A percentile compares a stretch with the other conserved stretches of the same genome.
Evolutionary conservation across 2,888 invertebrate species (phyloP).

Genomic region (Machimus atricapillus): DNA sequence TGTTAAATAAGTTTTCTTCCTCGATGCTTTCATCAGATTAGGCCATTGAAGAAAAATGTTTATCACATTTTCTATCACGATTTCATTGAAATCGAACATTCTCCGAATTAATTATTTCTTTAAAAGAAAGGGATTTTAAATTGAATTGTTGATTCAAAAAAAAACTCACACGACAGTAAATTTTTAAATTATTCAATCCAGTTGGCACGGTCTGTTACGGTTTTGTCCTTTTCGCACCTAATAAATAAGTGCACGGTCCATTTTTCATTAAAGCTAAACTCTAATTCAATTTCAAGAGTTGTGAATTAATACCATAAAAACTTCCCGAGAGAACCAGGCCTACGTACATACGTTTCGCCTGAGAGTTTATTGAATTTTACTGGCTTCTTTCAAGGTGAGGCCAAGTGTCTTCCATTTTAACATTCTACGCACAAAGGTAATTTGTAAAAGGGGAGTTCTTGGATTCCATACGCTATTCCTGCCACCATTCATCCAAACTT

Average conservation of each 20-base stretch:
- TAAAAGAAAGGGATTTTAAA: neutral
- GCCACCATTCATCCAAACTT: slow-evolving; percentile 22
- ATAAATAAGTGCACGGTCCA: neutral
- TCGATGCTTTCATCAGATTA: no score
- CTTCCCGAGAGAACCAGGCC: neutral
- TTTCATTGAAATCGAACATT: neutral
- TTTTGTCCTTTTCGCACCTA: neutral
- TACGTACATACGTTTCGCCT: neutral
- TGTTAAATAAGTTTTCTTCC: no score
- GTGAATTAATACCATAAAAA: neutral
- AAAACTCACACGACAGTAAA: neutral
- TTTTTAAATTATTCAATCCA: neutral
- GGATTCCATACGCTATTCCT: slow-evolving; percentile 8
- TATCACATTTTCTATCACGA: no score
- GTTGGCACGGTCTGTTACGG: neutral
- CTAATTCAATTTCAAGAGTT: neutral
- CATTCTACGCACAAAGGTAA: slow-evolving; percentile 14
- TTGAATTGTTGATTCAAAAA: no score
- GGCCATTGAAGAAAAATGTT: no score
- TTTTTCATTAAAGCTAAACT: neutral
- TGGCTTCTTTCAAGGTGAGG: neutral
- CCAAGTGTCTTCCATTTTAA: slow-evolving; percentile 10
- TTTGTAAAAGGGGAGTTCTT: neutral
- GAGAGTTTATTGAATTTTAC: slow-evolving; percentile 15
- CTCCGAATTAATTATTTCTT: neutral